Conservation (phyloP, 2,797 vertebrate genomes). For the Hyperoplus lanceolatus region DNA sequence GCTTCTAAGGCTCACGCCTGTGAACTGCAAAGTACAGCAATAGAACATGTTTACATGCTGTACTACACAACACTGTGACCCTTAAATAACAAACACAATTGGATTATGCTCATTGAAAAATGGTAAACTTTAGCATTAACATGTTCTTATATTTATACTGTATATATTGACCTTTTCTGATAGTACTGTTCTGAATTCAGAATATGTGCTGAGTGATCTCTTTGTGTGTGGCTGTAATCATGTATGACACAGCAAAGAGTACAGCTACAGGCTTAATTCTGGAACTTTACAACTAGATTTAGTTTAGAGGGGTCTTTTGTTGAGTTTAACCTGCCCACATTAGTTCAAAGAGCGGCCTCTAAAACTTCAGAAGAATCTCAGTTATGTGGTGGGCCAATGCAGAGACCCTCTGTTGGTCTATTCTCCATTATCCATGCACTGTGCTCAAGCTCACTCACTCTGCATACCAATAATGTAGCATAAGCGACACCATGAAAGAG, state of each 20-base stretch:
- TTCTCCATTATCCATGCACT: conserved; percentile 71
- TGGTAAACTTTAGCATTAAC: background rate
- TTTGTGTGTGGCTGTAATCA: background rate
- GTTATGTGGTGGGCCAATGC: conserved; percentile 59
- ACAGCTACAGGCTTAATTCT: conserved; percentile 51
- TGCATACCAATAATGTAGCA: conserved; percentile 74
- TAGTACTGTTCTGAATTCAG: background rate
- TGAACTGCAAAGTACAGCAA: conserved; percentile 53
- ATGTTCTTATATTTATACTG: too few relatives aligned
- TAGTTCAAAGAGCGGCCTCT: conserved; percentile 51
- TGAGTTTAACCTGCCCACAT: conserved; percentile 49
- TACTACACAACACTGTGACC: conserved; percentile 22
- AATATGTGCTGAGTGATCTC: conserved; percentile 4
- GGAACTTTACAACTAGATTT: conserved; percentile 54
- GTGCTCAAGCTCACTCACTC: conserved; percentile 41
- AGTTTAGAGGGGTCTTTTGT: conserved; percentile 65
- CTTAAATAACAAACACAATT: conserved; percentile 29
- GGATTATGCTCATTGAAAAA: background rate
- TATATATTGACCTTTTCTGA: too few relatives aligned
- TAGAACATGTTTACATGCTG: conserved; percentile 53
- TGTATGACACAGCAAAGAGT: conserved; percentile 58
- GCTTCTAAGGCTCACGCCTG: conserved; percentile 60
- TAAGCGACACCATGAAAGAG: conserved; percentile 52
- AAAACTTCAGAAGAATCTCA: conserved; percentile 72
- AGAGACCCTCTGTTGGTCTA: conserved; percentile 47